Evolutionary conservation across 2,888 invertebrate species (phyloP).

Genomic region (Mycalesis mineus): DNA sequence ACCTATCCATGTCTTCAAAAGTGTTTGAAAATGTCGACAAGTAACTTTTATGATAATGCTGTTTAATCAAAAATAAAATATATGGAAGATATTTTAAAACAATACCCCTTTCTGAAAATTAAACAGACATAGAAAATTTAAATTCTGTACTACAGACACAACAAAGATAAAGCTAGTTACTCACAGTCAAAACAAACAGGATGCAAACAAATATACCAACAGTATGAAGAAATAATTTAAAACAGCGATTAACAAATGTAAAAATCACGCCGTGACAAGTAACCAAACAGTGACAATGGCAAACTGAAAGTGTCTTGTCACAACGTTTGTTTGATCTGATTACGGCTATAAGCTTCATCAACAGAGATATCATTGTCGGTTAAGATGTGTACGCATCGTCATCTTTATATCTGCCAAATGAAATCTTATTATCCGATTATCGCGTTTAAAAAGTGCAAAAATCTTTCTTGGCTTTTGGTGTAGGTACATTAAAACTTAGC

Average conservation of each 20-base stretch:
- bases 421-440: too few species aligned
- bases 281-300: constrained; percentile 43
- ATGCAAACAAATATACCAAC: background rate
- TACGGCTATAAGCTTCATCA: constrained; percentile 31
- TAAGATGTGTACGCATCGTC: constrained; percentile 13
- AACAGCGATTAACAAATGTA: constrained; percentile 29
- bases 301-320: constrained; percentile 39
- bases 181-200: background rate
- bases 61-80: too few species aligned
- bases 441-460: background rate
- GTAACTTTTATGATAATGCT: too few species aligned
- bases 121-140: too few species aligned
- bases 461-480: too few species aligned
- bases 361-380: constrained; percentile 25
- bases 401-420: too few species aligned
- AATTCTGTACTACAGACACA: background rate
- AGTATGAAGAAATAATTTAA: constrained; percentile 2
- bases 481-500: too few species aligned
- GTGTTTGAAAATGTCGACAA: too few species aligned
- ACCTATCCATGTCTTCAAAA: too few species aligned
- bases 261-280: constrained; percentile 42
- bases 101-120: too few species aligned
- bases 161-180: background rate
- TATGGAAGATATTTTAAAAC: too few species aligned
- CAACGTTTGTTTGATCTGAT: constrained; percentile 33